Percentiles rank a stretch among this genome's conserved stretches.
Evolutionary conservation across 2,113 vertebrate species (phyloP).

Genomic region (Cheirogaleus medius): DNA sequence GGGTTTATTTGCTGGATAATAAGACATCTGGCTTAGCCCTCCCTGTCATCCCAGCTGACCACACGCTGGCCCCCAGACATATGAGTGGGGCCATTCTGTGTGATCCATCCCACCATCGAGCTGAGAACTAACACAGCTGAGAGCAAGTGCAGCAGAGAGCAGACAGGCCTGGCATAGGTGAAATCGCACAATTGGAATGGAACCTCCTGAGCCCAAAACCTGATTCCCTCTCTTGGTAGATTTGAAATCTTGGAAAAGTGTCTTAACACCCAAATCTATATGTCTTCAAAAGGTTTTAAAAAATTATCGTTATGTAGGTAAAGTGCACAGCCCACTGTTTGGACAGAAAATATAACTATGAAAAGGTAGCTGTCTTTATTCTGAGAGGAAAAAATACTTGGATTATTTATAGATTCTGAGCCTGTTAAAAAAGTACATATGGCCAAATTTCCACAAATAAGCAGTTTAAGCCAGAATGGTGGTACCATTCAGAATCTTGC

Average conservation of each 20-base stretch:
- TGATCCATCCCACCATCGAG: not conserved
- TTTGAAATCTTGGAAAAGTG: not conserved
- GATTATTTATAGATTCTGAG: not conserved
- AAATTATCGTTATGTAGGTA: not conserved
- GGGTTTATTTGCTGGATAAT: not conserved
- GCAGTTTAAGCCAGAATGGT: not conserved
- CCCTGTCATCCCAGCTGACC: not conserved
- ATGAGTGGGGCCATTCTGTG: rapidly evolving
- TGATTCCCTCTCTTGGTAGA: not conserved
- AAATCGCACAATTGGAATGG: not conserved
- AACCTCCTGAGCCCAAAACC: not conserved
- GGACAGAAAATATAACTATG: not conserved
- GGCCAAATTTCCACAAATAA: not conserved
- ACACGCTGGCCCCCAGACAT: not conserved
- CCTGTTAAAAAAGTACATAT: not conserved
- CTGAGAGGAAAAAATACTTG: too few relatives aligned
- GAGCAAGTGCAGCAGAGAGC: not conserved
- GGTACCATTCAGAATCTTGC: not conserved
- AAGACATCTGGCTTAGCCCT: not conserved
- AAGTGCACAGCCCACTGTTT: not conserved
- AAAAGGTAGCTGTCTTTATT: not conserved
- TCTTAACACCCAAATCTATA: not conserved
- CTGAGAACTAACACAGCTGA: not conserved
- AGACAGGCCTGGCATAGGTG: not conserved
- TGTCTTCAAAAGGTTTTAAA: not conserved